Base-by-base conservation (phyloP, 2,888 invertebrate species). In the Pterostichus madidus region DNA sequence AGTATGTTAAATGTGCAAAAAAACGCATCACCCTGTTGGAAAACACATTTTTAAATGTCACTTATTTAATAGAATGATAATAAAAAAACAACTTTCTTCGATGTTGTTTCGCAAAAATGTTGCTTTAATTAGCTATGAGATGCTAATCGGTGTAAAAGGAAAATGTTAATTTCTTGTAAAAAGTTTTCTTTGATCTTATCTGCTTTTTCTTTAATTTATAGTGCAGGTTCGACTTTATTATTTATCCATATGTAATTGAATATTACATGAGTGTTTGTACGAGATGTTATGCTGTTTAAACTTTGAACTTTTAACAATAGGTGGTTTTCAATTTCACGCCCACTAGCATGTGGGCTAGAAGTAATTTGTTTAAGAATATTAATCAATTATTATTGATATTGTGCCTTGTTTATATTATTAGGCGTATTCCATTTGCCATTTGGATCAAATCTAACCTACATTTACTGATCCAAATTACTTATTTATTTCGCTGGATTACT, bases 121-220 rank as follows among this genome's bases (percentile, higher is more conserved):
- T 35, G 64, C 35, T 64, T 64, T 64, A 64, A 64, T 64, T 64
- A 64, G n/a, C 35, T 35, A 13, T 6, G 13, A 35, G 64, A 64
- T 64, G 35, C 13, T 64, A 64, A 64, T 64, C 64, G 24, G 64
- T n/a, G 35, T 35, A 64, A 64, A 64, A 64, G 32, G 64, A 35
- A 64, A 64, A 64, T 64, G 32, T 8, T 56, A 59, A 59, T 35
- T 64, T 39, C 39, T 64, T 64, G 64, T 31, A 64, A 35, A 64
- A 64, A 35, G 32, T 11, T 35, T 64, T 35, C 64, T 35, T 64
- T 64, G 35, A 64, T 64, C 13, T 35, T 64, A 64, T 64, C 64
- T 64, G 11, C 64, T 64, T 35, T 64, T 64, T 32, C 64, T 64
- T 64, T 64, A 64, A 64, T 64, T 64, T 64, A 64, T 64, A 32